Evolutionary conservation across 2,113 vertebrate species (phyloP), one percentile per base, ranked within the genome.

Genomic region (Polypterus bichir): DNA sequence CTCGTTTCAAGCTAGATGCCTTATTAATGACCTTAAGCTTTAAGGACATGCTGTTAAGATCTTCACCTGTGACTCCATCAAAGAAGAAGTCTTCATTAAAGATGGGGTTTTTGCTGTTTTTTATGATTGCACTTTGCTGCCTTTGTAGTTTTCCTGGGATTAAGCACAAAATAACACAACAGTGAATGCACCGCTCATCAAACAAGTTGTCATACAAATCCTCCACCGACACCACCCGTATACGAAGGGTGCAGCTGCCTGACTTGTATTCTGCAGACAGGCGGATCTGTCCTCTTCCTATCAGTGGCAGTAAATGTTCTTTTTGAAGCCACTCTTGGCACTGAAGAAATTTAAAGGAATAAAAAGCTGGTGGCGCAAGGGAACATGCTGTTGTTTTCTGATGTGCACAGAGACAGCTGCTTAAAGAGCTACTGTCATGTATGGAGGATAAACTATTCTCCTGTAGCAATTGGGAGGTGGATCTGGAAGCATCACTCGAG

Each of bases 11-110:
- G 3, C 68, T 60, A 60, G 67, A 65, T 57, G 73, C 59, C 63
- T 82, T 86, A 64, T 78, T 71, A 62, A 84, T 46, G 11, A 86
- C 76, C 70, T 83, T 85, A 10, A 86, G 46, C 59, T 69, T 74
- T 49, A 87, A 75, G 51, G 77, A 64, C 64, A 81, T 68, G 7
- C 65, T 65, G 56, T 45, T n/a, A 52, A 87, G 62, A 48, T 68
- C 68, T 5, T 73, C 65, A 3, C 60, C 68, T n/a, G 62, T 71
- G 52, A 81, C 77, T 48, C 77, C 74, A 5, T 73, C 81, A 60
- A 86, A 87, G 71, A 76, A 86, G 71, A 87, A 87, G 54, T 86
- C 83, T 66, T 87, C 82, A 62, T 86, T 84, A 58, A 87, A 86
- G 60, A 81, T 73, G 3, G 76, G 82, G 55, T 63, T 68, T 11